phyloP scores from a whole-genome alignment of 2,888 invertebrate species.

The Tubulanus polymorphus region DNA sequence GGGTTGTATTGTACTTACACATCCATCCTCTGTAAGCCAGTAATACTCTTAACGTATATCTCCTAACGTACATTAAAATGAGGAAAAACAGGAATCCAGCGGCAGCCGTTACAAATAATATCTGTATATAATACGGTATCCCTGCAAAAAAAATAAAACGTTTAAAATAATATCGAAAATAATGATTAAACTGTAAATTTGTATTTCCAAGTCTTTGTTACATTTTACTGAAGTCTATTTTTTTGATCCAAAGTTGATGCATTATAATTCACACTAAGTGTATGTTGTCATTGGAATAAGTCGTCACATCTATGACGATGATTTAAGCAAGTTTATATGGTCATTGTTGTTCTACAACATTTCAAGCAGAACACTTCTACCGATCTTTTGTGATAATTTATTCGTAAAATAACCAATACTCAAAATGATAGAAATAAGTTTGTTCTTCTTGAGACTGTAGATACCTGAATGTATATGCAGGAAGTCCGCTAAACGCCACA shows the following conservation, averaged over 20 bases:
- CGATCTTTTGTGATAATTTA: neutral
- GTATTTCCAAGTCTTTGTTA: too few species aligned
- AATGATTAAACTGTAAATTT: conserved; percentile 1
- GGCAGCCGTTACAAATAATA: conserved; percentile 44
- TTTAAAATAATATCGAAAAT: neutral
- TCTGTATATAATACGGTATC: conserved; percentile 35
- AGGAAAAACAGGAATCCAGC: conserved; percentile 54
- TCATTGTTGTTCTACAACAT: too few species aligned
- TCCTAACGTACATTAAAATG: conserved; percentile 51
- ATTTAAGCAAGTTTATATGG: too few species aligned
- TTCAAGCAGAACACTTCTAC: too few species aligned
- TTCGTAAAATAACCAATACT: neutral
- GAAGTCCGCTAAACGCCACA: conserved; percentile 31
- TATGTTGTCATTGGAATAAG: too few species aligned
- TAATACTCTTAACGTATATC: conserved; percentile 48
- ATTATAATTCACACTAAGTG: too few species aligned
- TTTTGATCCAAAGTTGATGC: too few species aligned
- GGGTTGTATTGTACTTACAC: conserved; percentile 46
- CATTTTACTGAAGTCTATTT: too few species aligned
- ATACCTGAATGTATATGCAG: conserved; percentile 34
- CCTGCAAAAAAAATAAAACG: conserved; percentile 26
- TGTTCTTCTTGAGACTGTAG: neutral
- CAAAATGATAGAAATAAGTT: neutral
- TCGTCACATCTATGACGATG: too few species aligned
- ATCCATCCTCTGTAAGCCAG: conserved; percentile 46